Base-by-base conservation (phyloP, 2,113 vertebrate genomes). In the Indicator maculatus region DNA sequence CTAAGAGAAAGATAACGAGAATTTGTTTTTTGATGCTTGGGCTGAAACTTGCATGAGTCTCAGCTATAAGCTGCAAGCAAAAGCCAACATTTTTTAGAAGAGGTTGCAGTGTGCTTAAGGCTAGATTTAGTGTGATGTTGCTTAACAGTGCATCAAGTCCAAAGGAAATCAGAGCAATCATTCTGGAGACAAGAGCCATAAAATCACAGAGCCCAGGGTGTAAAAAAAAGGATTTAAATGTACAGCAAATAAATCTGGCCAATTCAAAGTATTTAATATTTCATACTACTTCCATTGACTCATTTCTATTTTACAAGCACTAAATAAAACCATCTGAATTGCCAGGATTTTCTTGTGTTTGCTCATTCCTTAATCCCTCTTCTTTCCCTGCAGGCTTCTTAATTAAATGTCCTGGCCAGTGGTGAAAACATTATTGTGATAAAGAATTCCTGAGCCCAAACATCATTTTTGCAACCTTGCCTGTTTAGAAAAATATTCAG, bases 191-290 rank as follows among this genome's bases (percentile, higher is more conserved):
- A 73, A n/a, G 5, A 30, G 8, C 28, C 27, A 44, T 8, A 36
- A 12, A 67, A 55, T 38, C 26, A 31, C n/a, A 90, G 39, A 84
- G 41, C 4, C 6, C 19, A 89, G 53, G 14, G 23, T 39, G 17
- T 30, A 90, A 83, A 52, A 67, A 67, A 83, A 94, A 84, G 38
- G 50, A 81, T 90, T 93, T 81, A 75, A 91, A 78, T 11, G 27
- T 12, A 81, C 14, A 59, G 69, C 58, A 90, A 91, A 86, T 64
- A 86, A 94, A 73, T 83, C 74, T 64, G 23, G 36, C 56, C 55
- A 84, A 61, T 84, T 88, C 36, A 94, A 87, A 77, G 66, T 83
- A 92, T 4, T 63, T 31, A 85, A 17, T 87, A 82, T 81, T 89
- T 93, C 45, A 93, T 63, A 77, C 16, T 63, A 77, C 16, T 70